phyloP scores from a whole-genome alignment of 2,113 vertebrate species.

The Rhabdomys dilectus region DNA sequence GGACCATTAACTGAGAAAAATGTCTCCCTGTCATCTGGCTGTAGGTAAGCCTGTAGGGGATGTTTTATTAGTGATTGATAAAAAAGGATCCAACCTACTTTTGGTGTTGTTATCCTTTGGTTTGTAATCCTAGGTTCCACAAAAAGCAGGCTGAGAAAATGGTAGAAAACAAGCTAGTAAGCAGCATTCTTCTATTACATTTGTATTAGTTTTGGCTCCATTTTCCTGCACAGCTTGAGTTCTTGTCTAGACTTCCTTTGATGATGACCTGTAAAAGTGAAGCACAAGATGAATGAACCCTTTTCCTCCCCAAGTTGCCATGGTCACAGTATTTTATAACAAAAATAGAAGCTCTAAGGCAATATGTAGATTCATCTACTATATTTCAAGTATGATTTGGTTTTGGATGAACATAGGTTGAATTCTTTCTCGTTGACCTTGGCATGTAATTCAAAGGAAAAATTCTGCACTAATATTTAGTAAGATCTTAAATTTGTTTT shows the following conservation, averaged over 20 bases:
- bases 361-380: neutral
- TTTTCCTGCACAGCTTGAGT: neutral
- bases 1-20: neutral
- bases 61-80: neutral
- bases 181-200: neutral
- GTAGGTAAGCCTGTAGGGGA: neutral
- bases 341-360: neutral
- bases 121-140: neutral
- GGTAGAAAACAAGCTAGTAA: neutral
- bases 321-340: neutral
- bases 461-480: neutral
- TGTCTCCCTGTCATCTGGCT: neutral
- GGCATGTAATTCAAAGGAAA: neutral
- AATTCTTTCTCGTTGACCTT: neutral
- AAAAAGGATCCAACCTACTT: neutral
- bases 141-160: neutral
- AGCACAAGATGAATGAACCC: neutral
- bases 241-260: neutral
- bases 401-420: neutral
- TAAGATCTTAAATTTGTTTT: neutral
- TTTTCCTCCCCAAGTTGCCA: neutral
- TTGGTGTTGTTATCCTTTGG: neutral
- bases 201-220: neutral
- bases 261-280: neutral
- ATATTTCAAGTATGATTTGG: neutral